These are phyloP conservation scores for Amorpha juglandis DNA, from an alignment of 2,888 invertebrate species.

Conservation along the genomic window DNA sequence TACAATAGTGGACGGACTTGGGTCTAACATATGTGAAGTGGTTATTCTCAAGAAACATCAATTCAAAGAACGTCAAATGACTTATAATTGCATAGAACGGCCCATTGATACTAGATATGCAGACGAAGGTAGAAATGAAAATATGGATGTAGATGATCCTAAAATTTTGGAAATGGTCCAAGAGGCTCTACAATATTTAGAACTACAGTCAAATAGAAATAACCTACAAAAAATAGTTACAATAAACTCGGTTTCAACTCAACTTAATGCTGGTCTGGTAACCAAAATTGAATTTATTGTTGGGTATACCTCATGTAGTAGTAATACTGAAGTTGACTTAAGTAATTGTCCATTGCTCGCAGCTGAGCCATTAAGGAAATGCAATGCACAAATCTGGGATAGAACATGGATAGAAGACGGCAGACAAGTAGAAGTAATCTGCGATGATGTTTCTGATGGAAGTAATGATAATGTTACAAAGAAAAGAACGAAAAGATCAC, in stretches of 20 bases:
- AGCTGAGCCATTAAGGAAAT: constrained; percentile 55
- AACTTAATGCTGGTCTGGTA: constrained; percentile 82
- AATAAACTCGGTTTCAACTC: constrained; percentile 71
- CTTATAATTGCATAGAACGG: constrained; percentile 59
- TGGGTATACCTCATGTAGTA: constrained; percentile 81
- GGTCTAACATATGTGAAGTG: constrained; percentile 63
- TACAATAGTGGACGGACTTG: constrained; percentile 50
- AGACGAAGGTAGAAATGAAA: constrained; percentile 36
- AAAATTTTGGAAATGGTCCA: constrained; percentile 58
- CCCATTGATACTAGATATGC: constrained; percentile 55
- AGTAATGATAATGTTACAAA: constrained; percentile 30
- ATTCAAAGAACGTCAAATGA: constrained; percentile 57
- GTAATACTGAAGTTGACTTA: constrained; percentile 49
- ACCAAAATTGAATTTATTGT: constrained; percentile 85
- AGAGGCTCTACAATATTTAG: constrained; percentile 68
- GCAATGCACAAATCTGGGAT: constrained; percentile 78
- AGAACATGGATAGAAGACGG: constrained; percentile 83
- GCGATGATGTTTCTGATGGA: constrained; percentile 43
- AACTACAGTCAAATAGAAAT: constrained; percentile 60
- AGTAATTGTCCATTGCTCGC: constrained; percentile 56
- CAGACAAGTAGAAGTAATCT: constrained; percentile 64
- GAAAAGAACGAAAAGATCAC: constrained; percentile 41
- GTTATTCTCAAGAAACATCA: constrained; percentile 56
- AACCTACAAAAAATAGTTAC: constrained; percentile 66
- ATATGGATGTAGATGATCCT: constrained; percentile 48